Percentiles rank a stretch among this genome's conserved stretches.
phyloP scores from a whole-genome alignment of 2,888 invertebrate genomes.

The Spialia ferax region DNA sequence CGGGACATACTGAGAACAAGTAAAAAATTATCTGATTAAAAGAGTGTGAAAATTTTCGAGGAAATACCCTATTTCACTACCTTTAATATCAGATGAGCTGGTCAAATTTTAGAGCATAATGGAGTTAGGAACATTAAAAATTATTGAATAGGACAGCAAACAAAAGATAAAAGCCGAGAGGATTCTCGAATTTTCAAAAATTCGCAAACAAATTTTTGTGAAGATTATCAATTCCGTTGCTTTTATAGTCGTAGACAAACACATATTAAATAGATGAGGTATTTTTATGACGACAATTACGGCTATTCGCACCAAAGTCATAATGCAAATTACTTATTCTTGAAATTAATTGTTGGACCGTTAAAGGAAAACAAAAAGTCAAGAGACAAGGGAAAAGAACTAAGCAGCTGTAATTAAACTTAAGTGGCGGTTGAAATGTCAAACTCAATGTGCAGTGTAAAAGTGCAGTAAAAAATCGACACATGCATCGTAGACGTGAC shows the following conservation, averaged over 20 bases:
- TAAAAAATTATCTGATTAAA: background rate
- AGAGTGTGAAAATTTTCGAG: no score
- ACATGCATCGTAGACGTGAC: constrained; percentile 52
- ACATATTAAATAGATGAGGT: no score
- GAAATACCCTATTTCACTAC: no score
- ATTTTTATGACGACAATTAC: no score
- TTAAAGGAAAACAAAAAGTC: background rate
- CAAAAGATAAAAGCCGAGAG: no score
- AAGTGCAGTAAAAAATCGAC: constrained; percentile 60
- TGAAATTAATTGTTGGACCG: background rate
- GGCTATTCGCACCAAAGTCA: no score
- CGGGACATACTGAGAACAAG: constrained; percentile 2
- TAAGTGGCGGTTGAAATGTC: constrained; percentile 74
- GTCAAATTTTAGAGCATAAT: no score
- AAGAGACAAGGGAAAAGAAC: background rate
- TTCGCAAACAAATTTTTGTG: no score
- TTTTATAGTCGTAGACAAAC: no score
- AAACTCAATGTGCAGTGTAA: constrained; percentile 63
- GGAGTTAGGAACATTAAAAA: background rate
- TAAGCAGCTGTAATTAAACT: constrained; percentile 61
- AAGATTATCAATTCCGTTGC: no score
- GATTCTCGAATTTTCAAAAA: background rate
- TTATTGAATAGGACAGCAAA: background rate
- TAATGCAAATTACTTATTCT: background rate
- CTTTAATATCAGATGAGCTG: background rate